Evolutionary conservation across 2,888 invertebrate genomes (phyloP).

Genomic region (Trachelus stipa): DNA sequence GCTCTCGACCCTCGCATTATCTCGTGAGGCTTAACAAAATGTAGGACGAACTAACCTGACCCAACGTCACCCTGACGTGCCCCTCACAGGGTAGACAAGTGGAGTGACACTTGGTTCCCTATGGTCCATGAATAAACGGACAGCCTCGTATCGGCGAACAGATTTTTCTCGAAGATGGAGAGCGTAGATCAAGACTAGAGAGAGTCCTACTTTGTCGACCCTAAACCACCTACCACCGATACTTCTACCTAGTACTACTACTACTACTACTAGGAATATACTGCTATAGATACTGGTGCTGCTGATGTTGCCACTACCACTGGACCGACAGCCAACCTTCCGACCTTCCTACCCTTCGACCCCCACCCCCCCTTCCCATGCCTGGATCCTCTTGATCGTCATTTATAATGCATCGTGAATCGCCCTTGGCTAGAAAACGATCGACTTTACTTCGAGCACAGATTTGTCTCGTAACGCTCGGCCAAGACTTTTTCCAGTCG

Average conservation of each 20-base stretch:
- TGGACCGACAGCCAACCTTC: conserved; percentile 20
- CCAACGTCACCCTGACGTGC: background rate
- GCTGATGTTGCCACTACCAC: background rate
- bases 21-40: background rate
- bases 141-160: conserved; percentile 15
- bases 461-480: conserved; percentile 20
- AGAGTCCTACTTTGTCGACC: conserved; percentile 45
- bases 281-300: background rate
- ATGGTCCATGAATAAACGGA: background rate
- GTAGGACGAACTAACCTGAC: background rate
- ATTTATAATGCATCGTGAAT: conserved; percentile 7
- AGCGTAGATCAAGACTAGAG: conserved; percentile 43
- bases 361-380: conserved; percentile 3
- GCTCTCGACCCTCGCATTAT: conserved; percentile 10
- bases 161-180: conserved; percentile 49
- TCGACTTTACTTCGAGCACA: conserved; percentile 19
- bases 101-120: background rate
- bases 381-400: background rate
- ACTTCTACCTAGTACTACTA: background rate
- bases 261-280: background rate
- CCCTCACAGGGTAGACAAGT: background rate
- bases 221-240: conserved; percentile 7
- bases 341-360: conserved; percentile 20
- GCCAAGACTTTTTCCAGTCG: conserved; percentile 14
- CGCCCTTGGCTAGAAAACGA: conserved; percentile 9